Evolutionary conservation across 1,140 invertebrate genomes (phyloP), one percentile per base, ranked within the genome.

Genomic region (Aleiodes sp.): DNA sequence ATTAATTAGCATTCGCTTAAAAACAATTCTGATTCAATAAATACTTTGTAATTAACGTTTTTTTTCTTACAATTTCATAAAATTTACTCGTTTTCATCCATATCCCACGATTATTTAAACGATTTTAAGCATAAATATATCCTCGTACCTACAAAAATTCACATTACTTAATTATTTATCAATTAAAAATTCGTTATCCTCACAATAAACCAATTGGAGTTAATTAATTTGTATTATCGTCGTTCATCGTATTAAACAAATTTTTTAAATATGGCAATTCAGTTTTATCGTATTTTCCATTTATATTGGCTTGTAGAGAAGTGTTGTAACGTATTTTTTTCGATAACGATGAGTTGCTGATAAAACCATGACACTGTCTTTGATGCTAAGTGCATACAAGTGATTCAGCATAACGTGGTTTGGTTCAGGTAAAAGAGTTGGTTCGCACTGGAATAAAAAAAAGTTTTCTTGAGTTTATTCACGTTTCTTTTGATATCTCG

Each of bases 341-440:
- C 97, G 91, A 85, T 98, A 99, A 70, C 98, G 89, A 87, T 99
- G 97, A 8, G 97, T 99, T 1, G 97, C 96, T 79, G 96, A 98
- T 2, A 99, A 87, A 26, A 99, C 98, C 96, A 99, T 99, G 1
- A 99, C 98, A 41, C 98, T 98, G 87, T 99, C 98, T 88, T 99
- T 99, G 77, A 99, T 99, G 37, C 97, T 98, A 66, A 99, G 88
- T 14, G 98, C 98, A 87, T 99, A 99, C n/a, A 99, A 87, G 88
- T 99, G 98, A 87, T 99, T 99, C 73, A 99, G 88, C 98, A 99
- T 99, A 1, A 99, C 98, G 85, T 99, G 97, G 85, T 99, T 99
- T 74, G 98, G 97, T 87, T 99, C 97, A n/a, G 98, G 98, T 75
- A 99, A 86, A 72, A 99, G 88, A 56, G 97, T 98, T 56, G 98